These are phyloP conservation scores for Sebastes matsubarae DNA, from an alignment of 2,797 vertebrate species.

Conservation along the genomic window DNA sequence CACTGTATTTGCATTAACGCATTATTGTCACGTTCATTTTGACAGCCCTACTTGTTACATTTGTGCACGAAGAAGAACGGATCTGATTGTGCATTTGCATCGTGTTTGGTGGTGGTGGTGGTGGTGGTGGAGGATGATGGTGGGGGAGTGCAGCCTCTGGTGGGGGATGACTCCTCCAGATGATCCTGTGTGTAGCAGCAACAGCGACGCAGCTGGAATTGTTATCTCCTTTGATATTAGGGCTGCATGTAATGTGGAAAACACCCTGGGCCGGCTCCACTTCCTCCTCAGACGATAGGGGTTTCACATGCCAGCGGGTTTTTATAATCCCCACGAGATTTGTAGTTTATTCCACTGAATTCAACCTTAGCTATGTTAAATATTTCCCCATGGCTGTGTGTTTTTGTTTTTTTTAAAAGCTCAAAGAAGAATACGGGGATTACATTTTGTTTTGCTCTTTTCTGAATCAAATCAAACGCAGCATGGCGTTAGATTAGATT, in stretches of 20 bases:
- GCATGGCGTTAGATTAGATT: not conserved
- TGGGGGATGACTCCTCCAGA: conserved; percentile 79
- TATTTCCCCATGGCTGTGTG: conserved; percentile 55
- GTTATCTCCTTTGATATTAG: conserved; percentile 83
- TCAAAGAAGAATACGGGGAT: conserved; percentile 32
- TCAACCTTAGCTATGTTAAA: conserved; percentile 72
- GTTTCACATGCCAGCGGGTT: conserved; percentile 77
- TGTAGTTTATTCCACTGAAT: conserved; percentile 74
- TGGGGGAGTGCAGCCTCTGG: conserved; percentile 12
- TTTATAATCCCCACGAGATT: conserved; percentile 76
- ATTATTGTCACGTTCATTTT: not conserved
- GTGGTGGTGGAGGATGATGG: not conserved
- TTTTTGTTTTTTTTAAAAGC: not conserved
- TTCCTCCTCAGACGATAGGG: conserved; percentile 78
- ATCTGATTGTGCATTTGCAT: conserved; percentile 28
- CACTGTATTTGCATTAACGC: no score
- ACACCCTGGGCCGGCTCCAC: conserved; percentile 74
- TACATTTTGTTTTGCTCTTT: conserved; percentile 43
- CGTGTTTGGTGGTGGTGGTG: conserved; percentile 6
- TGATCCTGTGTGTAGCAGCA: conserved; percentile 74
- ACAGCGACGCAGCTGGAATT: conserved; percentile 82
- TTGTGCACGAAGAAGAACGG: not conserved
- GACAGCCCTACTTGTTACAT: not conserved
- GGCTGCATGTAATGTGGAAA: conserved; percentile 81
- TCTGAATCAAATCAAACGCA: conserved; percentile 20